A percentile compares a stretch with the other conserved stretches of the same genome.
These are phyloP conservation scores for Magallana angulata DNA, from an alignment of 1,140 invertebrate species.

Conservation along the genomic window DNA sequence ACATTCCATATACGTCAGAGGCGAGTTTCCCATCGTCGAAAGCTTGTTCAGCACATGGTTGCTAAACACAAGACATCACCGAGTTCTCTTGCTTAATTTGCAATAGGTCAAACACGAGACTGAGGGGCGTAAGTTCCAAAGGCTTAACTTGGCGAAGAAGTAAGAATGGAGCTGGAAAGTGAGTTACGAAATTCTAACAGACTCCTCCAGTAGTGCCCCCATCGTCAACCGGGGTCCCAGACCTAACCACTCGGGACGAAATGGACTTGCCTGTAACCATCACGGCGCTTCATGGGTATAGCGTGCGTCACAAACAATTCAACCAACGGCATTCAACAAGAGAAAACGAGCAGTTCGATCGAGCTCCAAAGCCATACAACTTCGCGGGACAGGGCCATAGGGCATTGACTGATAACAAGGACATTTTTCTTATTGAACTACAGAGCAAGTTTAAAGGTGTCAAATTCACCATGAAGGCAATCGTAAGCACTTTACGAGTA, in stretches of 20 bases:
- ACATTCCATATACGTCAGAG: too few species aligned
- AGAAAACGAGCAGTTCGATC: neutral
- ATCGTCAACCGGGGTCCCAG: neutral
- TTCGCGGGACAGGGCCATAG: too few species aligned
- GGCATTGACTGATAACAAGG: neutral
- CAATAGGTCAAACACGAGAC: neutral
- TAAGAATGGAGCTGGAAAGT: neutral
- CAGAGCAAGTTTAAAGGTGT: too few species aligned
- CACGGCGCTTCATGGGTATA: neutral
- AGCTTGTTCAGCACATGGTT: neutral
- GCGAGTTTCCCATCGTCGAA: neutral
- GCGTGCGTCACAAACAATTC: neutral
- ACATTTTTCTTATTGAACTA: neutral
- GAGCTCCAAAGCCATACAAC: neutral
- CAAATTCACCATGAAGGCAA: neutral
- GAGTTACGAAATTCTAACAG: too few species aligned
- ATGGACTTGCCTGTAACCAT: neutral
- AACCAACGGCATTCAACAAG: neutral
- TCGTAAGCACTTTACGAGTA: neutral
- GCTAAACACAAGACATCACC: neutral
- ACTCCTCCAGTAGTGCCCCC: too few species aligned
- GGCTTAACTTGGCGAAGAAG: neutral
- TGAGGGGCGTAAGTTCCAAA: neutral
- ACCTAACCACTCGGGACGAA: neutral
- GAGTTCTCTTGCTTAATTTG: neutral